phyloP scores from a whole-genome alignment of 35 echinoderm and acorn worm genomes.

The Acanthaster planci region DNA sequence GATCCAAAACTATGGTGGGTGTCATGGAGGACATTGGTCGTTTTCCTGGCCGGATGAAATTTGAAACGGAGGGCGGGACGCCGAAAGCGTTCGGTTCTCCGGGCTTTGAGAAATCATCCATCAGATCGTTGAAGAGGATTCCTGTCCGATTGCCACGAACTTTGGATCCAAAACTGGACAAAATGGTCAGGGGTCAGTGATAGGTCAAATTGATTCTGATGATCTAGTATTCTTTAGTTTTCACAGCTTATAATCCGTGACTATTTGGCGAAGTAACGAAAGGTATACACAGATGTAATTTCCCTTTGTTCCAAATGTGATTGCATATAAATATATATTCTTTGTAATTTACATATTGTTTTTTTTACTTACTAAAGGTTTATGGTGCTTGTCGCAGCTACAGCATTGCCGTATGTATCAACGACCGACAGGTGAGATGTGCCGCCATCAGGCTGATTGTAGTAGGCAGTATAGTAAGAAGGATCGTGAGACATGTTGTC shows the following conservation, averaged over 20 bases:
- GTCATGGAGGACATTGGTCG: slow-evolving; percentile 82
- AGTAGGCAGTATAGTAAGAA: slow-evolving; percentile 68
- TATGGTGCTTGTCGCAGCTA: slow-evolving; percentile 71
- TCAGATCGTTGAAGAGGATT: slow-evolving; percentile 87
- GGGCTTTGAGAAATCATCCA: slow-evolving; percentile 89
- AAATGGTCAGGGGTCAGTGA: not conserved
- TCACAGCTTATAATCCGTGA: no score
- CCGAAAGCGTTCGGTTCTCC: slow-evolving; percentile 43
- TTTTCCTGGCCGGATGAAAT: slow-evolving; percentile 80
- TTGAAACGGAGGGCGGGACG: slow-evolving; percentile 58
- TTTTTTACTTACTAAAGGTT: slow-evolving; percentile 69
- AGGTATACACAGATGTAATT: no score
- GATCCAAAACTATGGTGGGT: slow-evolving; percentile 51
- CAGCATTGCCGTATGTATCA: slow-evolving; percentile 79
- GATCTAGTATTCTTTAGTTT: not conserved
- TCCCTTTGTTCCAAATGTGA: no score
- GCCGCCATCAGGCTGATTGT: slow-evolving; percentile 62
- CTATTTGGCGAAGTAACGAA: no score
- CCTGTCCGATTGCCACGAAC: slow-evolving; percentile 68
- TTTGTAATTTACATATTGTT: no score
- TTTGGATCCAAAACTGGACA: slow-evolving; percentile 75
- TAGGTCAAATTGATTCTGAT: not conserved
- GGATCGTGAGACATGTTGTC: slow-evolving; percentile 72
- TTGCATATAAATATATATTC: no score
- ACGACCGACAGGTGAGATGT: slow-evolving; percentile 80